Evolutionary conservation across 2,888 invertebrate species (phyloP), one percentile per base, ranked within the genome.

Genomic region (Lacanobia wlatinum): DNA sequence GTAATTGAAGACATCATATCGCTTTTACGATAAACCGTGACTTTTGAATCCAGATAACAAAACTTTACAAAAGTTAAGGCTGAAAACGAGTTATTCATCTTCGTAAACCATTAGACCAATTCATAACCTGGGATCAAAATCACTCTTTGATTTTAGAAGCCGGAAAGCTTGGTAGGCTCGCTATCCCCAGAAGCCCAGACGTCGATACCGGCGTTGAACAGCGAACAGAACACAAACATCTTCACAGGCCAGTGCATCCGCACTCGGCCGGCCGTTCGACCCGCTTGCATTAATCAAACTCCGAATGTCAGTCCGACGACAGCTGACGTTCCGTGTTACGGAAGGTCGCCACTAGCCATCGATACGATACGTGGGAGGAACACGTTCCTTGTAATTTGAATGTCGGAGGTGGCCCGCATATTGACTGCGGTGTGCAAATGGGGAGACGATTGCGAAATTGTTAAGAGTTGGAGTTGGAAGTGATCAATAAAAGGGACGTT

Each of bases 191-290:
- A 34, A 0, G 4, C 34, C 28, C 16, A 60, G 52, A 61, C 64
- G 21, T 68, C 38, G 23, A 76, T 64, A 64, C 38, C 23, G 40
- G 40, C 59, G 28, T 14, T 21, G 12, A 55, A 63, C 56, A 28
- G 46, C 56, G 50, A 58, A 55, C 34, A 60, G 43, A 62, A 58
- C 34, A 62, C 70, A 77, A 71, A 70, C 64, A 63, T 53, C 43
- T 64, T 43, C n/a, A 64, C 40, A 71, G 50, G 48, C 70, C 66
- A 71, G 66, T 85, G 69, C 79, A 77, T 46, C 63, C 67, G 73
- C 74, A 74, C 77, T 76, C 40, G n/a, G 56, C n/a, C 50, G 53
- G 38, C 43, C 48, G 63, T 28, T 63, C 65, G 74, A 76, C 71
- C 53, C 46, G 76, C 60, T 72, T 60, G 59, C 69, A 74, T 73